Base-by-base conservation (phyloP, 2,888 invertebrate species). In the Parnassius smintheus region DNA sequence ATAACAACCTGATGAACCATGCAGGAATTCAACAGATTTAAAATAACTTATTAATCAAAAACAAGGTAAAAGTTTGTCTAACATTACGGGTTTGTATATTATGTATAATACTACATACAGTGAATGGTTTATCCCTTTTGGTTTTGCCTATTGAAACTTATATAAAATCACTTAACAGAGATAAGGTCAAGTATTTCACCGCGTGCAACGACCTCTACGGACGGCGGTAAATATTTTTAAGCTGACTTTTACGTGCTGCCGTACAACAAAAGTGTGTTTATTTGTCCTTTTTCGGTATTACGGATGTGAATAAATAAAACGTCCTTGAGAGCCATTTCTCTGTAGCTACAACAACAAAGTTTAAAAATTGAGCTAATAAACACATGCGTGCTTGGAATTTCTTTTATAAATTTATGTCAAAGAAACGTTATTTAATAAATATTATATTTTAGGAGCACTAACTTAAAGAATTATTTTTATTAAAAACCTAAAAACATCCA, bases 121-220 rank as follows among this genome's bases (percentile, higher is more conserved):
- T 45, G 12, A 10, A 45, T 45, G 12, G 45, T 45, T 12, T 12
- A 12, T 45, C 12, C 45, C 3, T 45, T 45, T 45, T 45, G 10
- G 3, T 45, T 45, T 44, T 35, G 35, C 35, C 35, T 7, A 48
- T 35, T 44, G 44, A 44, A 44, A 44, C 11, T 11, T 10, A 11
- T 44, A 11, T 44, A 44, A 11, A 49, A 13, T 13, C 49, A 49
- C 49, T 13, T 13, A 49, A 49, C 12, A 61, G 54, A 62, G 66
- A 66, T 63, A 64, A 68, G 65, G 65, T 66, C 59, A 66, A 66
- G 64, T 59, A 50, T 66, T 65, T 61, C 62, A 61, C 56, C 45
- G 57, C 54, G 68, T 57, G 25, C 68, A 58, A 64, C 64, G 61
- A 68, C 62, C 68, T 65, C 64, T 46, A 11, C 59, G 63, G 54